Base-by-base conservation (phyloP, 2,888 invertebrate genomes). In the Nymphalis urticae region DNA sequence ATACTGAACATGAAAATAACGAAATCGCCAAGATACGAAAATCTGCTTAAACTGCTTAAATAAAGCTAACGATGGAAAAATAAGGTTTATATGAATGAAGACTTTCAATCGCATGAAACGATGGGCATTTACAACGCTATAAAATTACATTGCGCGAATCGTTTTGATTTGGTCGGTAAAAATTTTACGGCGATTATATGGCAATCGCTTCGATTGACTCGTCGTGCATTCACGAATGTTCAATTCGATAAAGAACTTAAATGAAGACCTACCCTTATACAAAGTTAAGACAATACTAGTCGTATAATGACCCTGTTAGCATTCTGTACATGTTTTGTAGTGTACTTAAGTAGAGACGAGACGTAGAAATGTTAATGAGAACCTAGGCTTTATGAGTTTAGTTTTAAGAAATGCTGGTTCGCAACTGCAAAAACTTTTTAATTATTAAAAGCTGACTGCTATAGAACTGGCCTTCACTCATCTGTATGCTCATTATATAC, bases 341-440 rank as follows among this genome's bases (percentile, higher is more conserved):
- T 74, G 79, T 73, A 77, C 77, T 80, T 80, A 80, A 76, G 75
- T 70, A 74, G 68, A 76, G 74, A 81, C 80, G 80, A 81, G 82
- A 81, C 81, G 78, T 78, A 77, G 80, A 80, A 78, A 81, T 72
- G 81, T 81, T 83, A 84, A 85, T 84, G 79, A 84, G 82, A 80
- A 81, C 78, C 78, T 78, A 78, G 77, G 75, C 75, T 80, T 75
- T 73, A 77, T 75, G 73, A 79, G 76, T 77, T 79, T 79, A 77
- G 79, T 77, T 73, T 80, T 79, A 82, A 88, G 83, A 85, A 85
- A 83, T 42, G 13, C 42, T 42, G 42, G 80, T 82, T 86, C 85
- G 82, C 81, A 86, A 87, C 85, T 2, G 86, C 86, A 86, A 82
- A 87, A 87, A 87, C 82, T 84, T 82, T 84, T 82, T 80, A 78